These are phyloP conservation scores for Kuschelorhynchus macadamiae DNA, from an alignment of 2,888 invertebrate species.

Conservation along the genomic window DNA sequence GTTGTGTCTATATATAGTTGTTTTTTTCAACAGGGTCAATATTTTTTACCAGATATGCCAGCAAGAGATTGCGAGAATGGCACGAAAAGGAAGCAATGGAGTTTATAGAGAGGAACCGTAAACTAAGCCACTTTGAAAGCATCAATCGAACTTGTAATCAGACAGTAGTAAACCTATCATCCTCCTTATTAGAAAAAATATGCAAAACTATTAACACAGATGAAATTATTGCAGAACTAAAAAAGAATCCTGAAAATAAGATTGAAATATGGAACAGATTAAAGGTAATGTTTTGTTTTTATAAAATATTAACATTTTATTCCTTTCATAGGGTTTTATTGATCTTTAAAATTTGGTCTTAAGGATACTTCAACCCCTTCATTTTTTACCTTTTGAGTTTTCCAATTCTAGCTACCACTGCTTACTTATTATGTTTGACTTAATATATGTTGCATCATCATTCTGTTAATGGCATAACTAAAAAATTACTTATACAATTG, in stretches of 20 bases:
- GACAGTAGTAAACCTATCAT: conserved; percentile 83
- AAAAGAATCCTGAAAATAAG: conserved; percentile 79
- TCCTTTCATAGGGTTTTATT: too few species aligned
- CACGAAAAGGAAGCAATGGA: conserved; percentile 87
- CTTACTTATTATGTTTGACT: too few species aligned
- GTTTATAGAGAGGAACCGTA: conserved; percentile 84
- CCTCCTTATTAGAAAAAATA: conserved; percentile 82
- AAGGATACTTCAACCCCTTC: too few species aligned
- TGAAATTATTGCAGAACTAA: conserved; percentile 76
- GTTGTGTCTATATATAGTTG: too few species aligned
- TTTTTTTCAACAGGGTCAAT: conserved; percentile 69
- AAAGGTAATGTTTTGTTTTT: conserved; percentile 75
- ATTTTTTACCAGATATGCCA: conserved; percentile 82
- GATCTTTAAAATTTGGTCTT: too few species aligned
- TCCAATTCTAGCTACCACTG: too few species aligned
- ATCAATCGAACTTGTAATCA: conserved; percentile 91
- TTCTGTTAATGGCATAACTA: too few species aligned
- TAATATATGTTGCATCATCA: too few species aligned
- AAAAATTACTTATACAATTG: too few species aligned
- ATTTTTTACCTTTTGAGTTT: too few species aligned
- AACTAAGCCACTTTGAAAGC: conserved; percentile 91
- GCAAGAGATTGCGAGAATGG: conserved; percentile 84
- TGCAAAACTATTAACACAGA: conserved; percentile 79
- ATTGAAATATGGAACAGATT: conserved; percentile 87
- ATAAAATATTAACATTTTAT: too few species aligned